Evolutionary conservation across 2,797 vertebrate genomes (phyloP).

Genomic region (Fundulus diaphanus): DNA sequence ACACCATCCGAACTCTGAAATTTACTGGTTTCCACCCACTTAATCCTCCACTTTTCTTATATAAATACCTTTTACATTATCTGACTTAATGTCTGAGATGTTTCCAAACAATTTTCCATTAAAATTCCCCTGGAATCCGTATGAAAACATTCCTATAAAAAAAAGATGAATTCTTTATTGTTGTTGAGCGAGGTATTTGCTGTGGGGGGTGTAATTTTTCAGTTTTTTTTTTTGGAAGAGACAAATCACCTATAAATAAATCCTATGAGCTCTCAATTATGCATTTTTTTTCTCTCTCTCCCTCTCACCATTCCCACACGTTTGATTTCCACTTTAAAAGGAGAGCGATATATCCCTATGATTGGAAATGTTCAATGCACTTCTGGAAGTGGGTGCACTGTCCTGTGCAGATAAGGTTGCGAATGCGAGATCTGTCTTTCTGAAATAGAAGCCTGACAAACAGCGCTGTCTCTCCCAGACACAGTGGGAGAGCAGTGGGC

Average conservation of each 20-base stretch:
- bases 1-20: conserved; percentile 71
- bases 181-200: conserved; percentile 62
- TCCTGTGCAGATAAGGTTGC: conserved; percentile 83
- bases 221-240: conserved; percentile 61
- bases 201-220: conserved; percentile 72
- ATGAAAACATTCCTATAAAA: conserved; percentile 68
- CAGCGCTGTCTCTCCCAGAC: conserved; percentile 74
- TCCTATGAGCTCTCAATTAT: conserved; percentile 77
- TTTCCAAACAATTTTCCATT: conserved; percentile 69
- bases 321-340: conserved; percentile 83
- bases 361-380: conserved; percentile 82
- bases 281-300: conserved; percentile 26
- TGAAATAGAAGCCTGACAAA: conserved; percentile 81
- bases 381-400: conserved; percentile 81
- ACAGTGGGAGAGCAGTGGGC: conserved; percentile 79
- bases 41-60: conserved; percentile 72
- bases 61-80: conserved; percentile 69
- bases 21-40: conserved; percentile 71
- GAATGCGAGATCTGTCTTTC: conserved; percentile 71
- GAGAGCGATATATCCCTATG: conserved; percentile 72
- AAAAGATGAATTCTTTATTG: conserved; percentile 74
- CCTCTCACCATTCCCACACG: conserved; percentile 65
- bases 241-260: conserved; percentile 75
- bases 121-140: conserved; percentile 61
- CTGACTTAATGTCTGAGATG: conserved; percentile 70